Evolutionary conservation across 23 tunicate species (phyloP), one percentile per base, ranked within the genome.

Genomic region (Styela clava): DNA sequence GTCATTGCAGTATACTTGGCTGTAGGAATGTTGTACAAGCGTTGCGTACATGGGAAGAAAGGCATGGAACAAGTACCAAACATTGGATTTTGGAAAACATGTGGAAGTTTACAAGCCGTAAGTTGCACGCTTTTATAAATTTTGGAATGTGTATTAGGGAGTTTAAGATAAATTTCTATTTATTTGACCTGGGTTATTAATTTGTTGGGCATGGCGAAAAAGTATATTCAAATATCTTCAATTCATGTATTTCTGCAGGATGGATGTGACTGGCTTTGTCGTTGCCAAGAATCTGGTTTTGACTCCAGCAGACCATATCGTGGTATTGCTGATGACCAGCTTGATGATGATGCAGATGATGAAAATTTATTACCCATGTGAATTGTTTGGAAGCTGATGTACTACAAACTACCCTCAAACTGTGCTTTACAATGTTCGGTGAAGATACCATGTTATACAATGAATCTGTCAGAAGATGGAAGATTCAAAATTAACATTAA

Each of bases 311-410:
- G 71, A 33, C 95, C 95, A 35, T 89, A 89, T 64, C 68, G 74
- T 70, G 95, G 95, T 26, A 73, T 89, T n/a, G 95, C 95, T 33
- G 95, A 89, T 74, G 95, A 89, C 62, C 95, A 89, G 65, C 83
- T 89, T 0, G 95, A 89, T 74, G 95, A 89, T 25, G 78, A 73
- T 9, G 87, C 69, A 24, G 89, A 89, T 81, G 95, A 89, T 65
- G 95, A 89, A 62, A 86, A 89, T 68, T 73, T 89, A 51, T 71
- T 89, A 24, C 95, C 95, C 23, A 89, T 89, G 95, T 89, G 74
- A 85, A 62, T 16, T 56, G 63, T 18, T 56, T 56, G 18, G 63
- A 18, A 18, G 63, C 63, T n/a, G n/a, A n/a, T n/a, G n/a, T n/a
- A n/a, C n/a, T n/a, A n/a, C n/a, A n/a, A n/a, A n/a, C n/a, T n/a